Evolutionary conservation across 2,113 vertebrate species (phyloP).

Genomic region (Nesospiza acunhae): DNA sequence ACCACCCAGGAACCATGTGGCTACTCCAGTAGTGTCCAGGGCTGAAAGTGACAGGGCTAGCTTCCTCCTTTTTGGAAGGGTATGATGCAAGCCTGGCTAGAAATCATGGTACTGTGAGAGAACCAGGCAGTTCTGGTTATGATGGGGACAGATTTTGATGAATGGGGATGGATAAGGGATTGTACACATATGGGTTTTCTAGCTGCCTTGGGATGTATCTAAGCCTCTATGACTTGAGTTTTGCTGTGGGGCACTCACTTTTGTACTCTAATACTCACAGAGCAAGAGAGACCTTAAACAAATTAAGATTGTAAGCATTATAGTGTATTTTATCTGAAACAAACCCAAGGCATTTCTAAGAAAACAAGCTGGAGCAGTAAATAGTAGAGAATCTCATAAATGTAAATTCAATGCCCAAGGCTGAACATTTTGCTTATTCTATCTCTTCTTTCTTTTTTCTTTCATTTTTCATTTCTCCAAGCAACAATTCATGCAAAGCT

Average conservation of each 20-base stretch:
- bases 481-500: neutral
- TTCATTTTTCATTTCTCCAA: constrained; percentile 20
- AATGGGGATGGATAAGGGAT: neutral
- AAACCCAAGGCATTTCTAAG: constrained; percentile 37
- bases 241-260: neutral
- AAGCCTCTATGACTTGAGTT: neutral
- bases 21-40: neutral
- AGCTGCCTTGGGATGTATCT: neutral
- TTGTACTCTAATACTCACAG: neutral
- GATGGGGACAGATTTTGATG: neutral
- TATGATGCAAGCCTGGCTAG: neutral
- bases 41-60: neutral
- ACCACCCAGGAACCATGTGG: accelerated
- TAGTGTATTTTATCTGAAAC: constrained; percentile 10
- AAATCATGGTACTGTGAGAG: neutral
- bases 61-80: neutral
- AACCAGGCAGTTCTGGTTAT: neutral
- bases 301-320: neutral
- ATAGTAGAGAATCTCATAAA: constrained; percentile 47
- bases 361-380: constrained; percentile 53
- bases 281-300: neutral
- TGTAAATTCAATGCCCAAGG: constrained; percentile 34
- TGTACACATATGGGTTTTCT: neutral
- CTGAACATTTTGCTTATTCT: constrained; percentile 18
- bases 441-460: neutral